Conservation (phyloP, 1,140 invertebrate species). For the Sweltsa coloradensis region DNA sequence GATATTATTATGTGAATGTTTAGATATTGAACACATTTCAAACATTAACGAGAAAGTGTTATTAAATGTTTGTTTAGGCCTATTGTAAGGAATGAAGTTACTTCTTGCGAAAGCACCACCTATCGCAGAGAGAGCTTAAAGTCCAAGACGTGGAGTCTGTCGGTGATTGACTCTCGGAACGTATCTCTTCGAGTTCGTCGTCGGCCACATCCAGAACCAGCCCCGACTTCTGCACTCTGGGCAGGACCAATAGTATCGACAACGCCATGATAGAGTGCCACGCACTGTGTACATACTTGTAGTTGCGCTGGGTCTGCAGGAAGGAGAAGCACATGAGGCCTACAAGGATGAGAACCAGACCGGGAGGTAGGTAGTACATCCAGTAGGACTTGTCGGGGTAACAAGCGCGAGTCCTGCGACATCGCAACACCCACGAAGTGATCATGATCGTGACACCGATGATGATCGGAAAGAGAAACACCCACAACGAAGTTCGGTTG, state of each 20-base stretch:
- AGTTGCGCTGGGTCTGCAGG: constrained; percentile 69
- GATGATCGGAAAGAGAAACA: constrained; percentile 63
- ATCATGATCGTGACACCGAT: constrained; percentile 51
- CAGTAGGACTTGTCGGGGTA: constrained; percentile 39
- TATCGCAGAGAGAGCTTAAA: too few relatives aligned
- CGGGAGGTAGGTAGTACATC: constrained; percentile 52
- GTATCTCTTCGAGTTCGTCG: too few relatives aligned
- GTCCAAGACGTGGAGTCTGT: too few relatives aligned
- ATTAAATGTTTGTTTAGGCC: too few relatives aligned
- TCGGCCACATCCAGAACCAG: too few relatives aligned
- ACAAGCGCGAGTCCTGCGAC: constrained; percentile 32
- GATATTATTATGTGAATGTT: too few relatives aligned
- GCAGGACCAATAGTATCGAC: constrained; percentile 68
- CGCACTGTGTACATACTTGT: constrained; percentile 75
- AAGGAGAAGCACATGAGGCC: constrained; percentile 75
- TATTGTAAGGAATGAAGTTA: too few relatives aligned
- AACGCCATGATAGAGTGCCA: constrained; percentile 82
- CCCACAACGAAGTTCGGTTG: constrained; percentile 69
- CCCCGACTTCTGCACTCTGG: too few relatives aligned
- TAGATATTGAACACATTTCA: too few relatives aligned
- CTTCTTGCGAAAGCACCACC: too few relatives aligned
- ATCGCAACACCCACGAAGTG: constrained; percentile 47
- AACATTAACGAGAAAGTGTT: too few relatives aligned
- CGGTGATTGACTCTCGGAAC: too few relatives aligned
- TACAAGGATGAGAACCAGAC: constrained; percentile 52